phyloP scores from a whole-genome alignment of 2,113 vertebrate species.

The Toxotes jaculatrix region DNA sequence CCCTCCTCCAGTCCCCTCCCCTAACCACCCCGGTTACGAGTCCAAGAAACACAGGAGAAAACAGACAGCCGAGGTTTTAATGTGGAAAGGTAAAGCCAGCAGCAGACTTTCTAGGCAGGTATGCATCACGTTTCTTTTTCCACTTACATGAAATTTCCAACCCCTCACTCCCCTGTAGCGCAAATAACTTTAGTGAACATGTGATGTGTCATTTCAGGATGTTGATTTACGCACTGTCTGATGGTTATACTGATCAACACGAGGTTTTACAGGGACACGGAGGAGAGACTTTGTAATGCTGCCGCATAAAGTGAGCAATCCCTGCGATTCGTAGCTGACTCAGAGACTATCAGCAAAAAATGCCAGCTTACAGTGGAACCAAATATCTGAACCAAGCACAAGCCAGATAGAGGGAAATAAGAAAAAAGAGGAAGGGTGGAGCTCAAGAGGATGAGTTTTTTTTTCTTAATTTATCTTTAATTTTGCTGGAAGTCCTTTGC shows the following conservation, averaged over 20 bases:
- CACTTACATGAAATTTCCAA: slow-evolving; percentile 72
- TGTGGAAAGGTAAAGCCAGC: slow-evolving; percentile 69
- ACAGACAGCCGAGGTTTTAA: slow-evolving; percentile 36
- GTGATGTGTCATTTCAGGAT: slow-evolving; percentile 52
- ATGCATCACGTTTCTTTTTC: slow-evolving; percentile 75
- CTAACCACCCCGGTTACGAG: slow-evolving; percentile 5
- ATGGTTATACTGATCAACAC: slow-evolving; percentile 18
- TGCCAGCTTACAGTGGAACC: background rate
- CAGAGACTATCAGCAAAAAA: slow-evolving; percentile 15
- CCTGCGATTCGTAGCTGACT: slow-evolving; percentile 29
- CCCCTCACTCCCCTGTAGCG: slow-evolving; percentile 33
- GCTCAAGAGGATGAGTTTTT: slow-evolving; percentile 48
- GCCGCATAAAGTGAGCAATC: slow-evolving; percentile 41
- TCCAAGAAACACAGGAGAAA: slow-evolving; percentile 51
- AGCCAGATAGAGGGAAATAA: slow-evolving; percentile 27
- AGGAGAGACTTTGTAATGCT: slow-evolving; percentile 24
- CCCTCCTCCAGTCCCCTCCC: slow-evolving; percentile 23
- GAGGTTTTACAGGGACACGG: slow-evolving; percentile 13
- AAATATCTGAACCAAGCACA: slow-evolving; percentile 11
- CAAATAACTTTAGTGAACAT: slow-evolving; percentile 54
- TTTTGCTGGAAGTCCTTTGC: slow-evolving; percentile 61
- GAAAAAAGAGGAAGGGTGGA: slow-evolving; percentile 51
- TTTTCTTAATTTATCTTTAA: slow-evolving; percentile 66
- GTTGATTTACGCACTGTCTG: slow-evolving; percentile 36
- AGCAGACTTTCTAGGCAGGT: slow-evolving; percentile 67